Evolutionary conservation across 1,140 invertebrate genomes (phyloP).

Genomic region (Dinothrombium tinctorium): DNA sequence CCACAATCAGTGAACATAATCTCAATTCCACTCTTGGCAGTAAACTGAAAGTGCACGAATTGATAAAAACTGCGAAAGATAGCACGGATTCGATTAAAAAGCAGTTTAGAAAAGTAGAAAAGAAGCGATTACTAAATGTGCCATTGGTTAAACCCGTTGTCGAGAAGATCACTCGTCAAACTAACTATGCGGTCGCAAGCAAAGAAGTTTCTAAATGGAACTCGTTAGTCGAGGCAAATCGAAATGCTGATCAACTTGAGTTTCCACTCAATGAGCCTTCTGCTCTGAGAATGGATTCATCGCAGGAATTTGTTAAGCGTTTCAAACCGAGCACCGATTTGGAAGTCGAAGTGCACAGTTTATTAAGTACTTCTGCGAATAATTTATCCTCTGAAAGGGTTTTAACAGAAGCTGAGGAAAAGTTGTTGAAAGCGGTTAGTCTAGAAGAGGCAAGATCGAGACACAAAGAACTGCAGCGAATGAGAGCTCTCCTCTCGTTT

Average conservation of each 20-base stretch:
- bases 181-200: constrained; percentile 48
- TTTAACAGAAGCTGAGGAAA: constrained; percentile 26
- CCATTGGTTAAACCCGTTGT: constrained; percentile 49
- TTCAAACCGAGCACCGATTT: constrained; percentile 31
- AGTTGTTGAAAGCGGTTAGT: constrained; percentile 31
- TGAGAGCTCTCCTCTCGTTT: constrained; percentile 46
- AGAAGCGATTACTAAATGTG: constrained; percentile 34
- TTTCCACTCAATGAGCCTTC: constrained; percentile 47
- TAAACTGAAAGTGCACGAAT: too few species aligned
- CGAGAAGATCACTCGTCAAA: constrained; percentile 42
- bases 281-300: constrained; percentile 22
- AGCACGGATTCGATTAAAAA: too few species aligned
- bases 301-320: constrained; percentile 29
- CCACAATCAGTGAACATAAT: too few species aligned
- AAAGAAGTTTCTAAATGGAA: constrained; percentile 60
- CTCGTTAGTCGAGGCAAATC: constrained; percentile 48
- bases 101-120: constrained; percentile 32
- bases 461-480: constrained; percentile 44
- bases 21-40: too few species aligned
- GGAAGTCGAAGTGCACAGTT: constrained; percentile 29
- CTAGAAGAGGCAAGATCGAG: constrained; percentile 50
- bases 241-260: constrained; percentile 42
- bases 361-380: constrained; percentile 27
- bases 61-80: too few species aligned
- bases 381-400: constrained; percentile 20